A percentile compares a stretch with the other conserved stretches of the same genome.
Conservation (phyloP, 2,797 vertebrate genomes). For the Acrocephalus scirpaceus region DNA sequence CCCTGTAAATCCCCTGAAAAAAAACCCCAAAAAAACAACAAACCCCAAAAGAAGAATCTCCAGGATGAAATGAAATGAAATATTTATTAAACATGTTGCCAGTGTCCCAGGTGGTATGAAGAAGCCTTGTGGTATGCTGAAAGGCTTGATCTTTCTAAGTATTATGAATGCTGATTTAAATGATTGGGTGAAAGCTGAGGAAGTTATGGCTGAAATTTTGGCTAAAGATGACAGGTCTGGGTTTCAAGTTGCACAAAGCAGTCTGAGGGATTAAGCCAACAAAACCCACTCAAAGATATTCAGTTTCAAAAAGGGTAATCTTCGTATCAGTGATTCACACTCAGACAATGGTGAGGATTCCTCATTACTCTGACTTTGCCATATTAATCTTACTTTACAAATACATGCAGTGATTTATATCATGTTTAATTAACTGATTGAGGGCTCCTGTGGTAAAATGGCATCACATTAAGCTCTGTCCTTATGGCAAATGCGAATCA, state of each 20-base stretch:
- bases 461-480: slow-evolving; percentile 79
- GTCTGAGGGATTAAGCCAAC: slow-evolving; percentile 83
- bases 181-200: slow-evolving; percentile 80
- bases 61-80: slow-evolving; percentile 75
- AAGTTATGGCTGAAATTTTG: slow-evolving; percentile 85
- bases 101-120: slow-evolving; percentile 77
- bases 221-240: slow-evolving; percentile 83
- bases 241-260: slow-evolving; percentile 81
- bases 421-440: slow-evolving; percentile 87
- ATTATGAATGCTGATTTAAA: slow-evolving; percentile 79
- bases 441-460: slow-evolving; percentile 81
- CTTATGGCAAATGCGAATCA: slow-evolving; percentile 84
- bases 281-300: slow-evolving; percentile 82
- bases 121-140: slow-evolving; percentile 79
- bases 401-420: slow-evolving; percentile 82
- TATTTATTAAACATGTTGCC: slow-evolving; percentile 78
- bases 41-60: slow-evolving; percentile 7
- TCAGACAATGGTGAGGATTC: slow-evolving; percentile 73
- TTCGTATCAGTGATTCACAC: slow-evolving; percentile 73
- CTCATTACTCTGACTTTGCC: slow-evolving; percentile 75
- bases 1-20: slow-evolving; percentile 10
- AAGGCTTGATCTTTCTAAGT: slow-evolving; percentile 82
- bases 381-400: slow-evolving; percentile 84
- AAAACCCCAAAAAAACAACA: background rate
- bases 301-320: slow-evolving; percentile 82